Evolutionary conservation across 2,113 vertebrate species (phyloP).

Genomic region (Gallinago undulata): DNA sequence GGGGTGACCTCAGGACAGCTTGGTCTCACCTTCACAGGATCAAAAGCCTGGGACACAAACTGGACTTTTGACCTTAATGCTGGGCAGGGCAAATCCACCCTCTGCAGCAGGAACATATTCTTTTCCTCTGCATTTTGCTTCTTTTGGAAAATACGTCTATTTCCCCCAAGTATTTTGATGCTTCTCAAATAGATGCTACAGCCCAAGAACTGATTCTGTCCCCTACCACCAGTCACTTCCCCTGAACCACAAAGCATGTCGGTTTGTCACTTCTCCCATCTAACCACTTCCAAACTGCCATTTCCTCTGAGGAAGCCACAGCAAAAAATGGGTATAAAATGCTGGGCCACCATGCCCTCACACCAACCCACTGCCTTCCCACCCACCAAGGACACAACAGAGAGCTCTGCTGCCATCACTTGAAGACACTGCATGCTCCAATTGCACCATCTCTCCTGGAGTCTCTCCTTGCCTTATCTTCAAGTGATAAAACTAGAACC

Average conservation of each 20-base stretch:
- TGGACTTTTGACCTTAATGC: background rate
- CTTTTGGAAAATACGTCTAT: background rate
- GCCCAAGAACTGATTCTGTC: background rate
- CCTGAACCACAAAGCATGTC: background rate
- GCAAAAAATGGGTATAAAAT: background rate
- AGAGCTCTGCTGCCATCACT: background rate
- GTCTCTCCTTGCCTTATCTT: background rate
- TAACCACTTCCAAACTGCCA: background rate
- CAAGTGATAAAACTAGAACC: background rate
- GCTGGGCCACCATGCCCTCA: background rate
- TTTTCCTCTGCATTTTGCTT: background rate
- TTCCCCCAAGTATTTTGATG: background rate
- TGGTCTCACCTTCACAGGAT: background rate
- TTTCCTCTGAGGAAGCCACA: background rate
- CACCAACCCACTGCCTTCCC: background rate
- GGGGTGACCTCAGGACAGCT: background rate
- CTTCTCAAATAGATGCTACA: background rate
- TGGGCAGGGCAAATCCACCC: background rate
- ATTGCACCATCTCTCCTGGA: background rate
- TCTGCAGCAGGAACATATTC: background rate
- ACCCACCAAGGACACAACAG: background rate
- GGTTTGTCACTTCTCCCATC: background rate
- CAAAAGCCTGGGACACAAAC: background rate
- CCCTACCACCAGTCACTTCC: background rate
- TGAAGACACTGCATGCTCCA: background rate